Base-by-base conservation (phyloP, 2,888 invertebrate species). In the Eurois occulta region DNA sequence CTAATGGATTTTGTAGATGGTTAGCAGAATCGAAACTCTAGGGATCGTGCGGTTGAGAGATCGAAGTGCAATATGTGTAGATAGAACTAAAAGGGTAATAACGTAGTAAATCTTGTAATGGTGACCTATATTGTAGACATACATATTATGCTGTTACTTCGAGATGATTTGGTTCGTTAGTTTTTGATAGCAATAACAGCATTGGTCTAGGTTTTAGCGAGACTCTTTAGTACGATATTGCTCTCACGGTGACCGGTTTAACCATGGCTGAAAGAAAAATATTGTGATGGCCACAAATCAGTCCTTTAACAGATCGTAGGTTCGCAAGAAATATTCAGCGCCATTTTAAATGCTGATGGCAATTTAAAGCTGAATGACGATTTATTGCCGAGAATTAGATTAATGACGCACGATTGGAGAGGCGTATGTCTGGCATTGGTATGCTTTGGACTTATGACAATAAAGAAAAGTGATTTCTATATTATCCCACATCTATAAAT, bases 1-100 rank as follows among this genome's bases (percentile, higher is more conserved):
- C 35, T 80, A 79, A 67, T 66, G 66, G 58, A 80, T 66, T 78
- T n/a, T 28, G 8, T 46, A 24, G 32, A 21, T 46, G 24, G 52
- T 48, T 48, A 28, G 38, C 46, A 18, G 65, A 41, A 48, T 65
- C 1, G 16, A n/a, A 79, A 41, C 46, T 65, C 48, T 43, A 72
- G 72, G 72, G 65, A 65, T 28, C 32, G 21, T 41, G 79, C 13
- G 55, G 65, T 65, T 46, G 55, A 41, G 8, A 65, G 8, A 32
- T 46, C n/a, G 32, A 46, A 78, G 41, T 32, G 48, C 11, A 18
- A 58, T 62, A 24, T 78, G 43, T 28, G n/a, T 24, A 21, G 11
- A 16, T 43, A 43, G 4, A 48, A 18, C 48, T 60, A 18, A 32
- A 60, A 62, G 18, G 68, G 38, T 46, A 6, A 18, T 75, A 18